phyloP scores from a whole-genome alignment of 2,797 vertebrate species.

The Pteronotus mesoamericanus region DNA sequence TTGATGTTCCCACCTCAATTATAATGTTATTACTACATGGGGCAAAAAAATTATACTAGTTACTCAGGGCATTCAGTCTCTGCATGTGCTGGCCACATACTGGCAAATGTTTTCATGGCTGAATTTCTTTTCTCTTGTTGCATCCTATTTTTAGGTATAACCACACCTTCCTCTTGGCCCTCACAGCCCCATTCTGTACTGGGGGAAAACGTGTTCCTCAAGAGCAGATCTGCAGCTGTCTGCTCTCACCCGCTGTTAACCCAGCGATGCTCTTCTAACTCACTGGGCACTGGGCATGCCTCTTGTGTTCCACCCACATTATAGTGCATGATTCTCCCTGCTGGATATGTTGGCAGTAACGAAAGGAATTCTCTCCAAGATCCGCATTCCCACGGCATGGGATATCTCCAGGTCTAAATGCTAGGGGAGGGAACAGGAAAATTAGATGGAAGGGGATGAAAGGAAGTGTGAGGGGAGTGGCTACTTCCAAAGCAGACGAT shows the following conservation, averaged over 20 bases:
- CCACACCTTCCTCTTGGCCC: not conserved
- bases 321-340: not conserved
- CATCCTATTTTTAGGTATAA: not conserved
- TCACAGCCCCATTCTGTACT: not conserved
- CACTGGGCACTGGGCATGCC: not conserved
- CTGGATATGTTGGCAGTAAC: slow-evolving; percentile 16
- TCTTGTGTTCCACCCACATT: not conserved
- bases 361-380: not conserved
- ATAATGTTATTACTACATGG: not conserved
- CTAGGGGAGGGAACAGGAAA: not conserved
- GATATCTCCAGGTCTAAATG: not conserved
- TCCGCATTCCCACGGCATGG: not conserved
- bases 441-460: not conserved
- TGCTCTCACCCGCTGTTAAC: not conserved
- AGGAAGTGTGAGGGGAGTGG: not conserved
- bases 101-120: not conserved
- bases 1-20: not conserved
- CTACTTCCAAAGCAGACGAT: not conserved
- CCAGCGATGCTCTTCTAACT: not conserved
- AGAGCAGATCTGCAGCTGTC: not conserved
- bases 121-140: not conserved
- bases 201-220: not conserved
- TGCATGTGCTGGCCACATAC: not conserved
- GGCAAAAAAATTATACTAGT: not conserved
- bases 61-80: not conserved